These are phyloP conservation scores for Corythornis vintsioides DNA, from an alignment of 2,113 vertebrate genomes.

Conservation along the genomic window DNA sequence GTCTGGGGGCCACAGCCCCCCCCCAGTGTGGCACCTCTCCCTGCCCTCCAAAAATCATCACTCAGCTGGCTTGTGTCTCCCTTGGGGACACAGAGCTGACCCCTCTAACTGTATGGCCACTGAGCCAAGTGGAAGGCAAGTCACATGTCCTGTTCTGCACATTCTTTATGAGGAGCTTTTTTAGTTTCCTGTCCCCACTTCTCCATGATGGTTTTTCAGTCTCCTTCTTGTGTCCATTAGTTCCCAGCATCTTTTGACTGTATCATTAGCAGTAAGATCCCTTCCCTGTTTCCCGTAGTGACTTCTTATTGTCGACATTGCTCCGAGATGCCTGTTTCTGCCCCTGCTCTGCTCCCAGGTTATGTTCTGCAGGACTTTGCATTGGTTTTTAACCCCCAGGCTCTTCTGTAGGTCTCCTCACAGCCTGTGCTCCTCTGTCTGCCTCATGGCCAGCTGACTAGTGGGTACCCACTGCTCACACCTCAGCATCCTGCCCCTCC, in stretches of 20 bases:
- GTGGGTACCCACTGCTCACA: background rate
- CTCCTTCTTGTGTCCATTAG: background rate
- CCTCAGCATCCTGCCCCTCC: background rate
- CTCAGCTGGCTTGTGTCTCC: background rate
- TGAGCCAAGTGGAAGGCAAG: background rate
- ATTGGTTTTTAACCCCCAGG: background rate
- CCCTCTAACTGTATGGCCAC: background rate
- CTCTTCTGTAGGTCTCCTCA: background rate
- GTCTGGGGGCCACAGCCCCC: background rate
- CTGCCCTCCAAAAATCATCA: background rate
- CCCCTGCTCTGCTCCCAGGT: background rate
- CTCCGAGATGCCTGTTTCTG: background rate
- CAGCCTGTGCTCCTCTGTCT: background rate
- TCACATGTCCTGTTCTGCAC: accelerated
- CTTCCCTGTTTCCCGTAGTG: background rate
- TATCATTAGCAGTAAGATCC: background rate
- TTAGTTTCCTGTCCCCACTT: background rate
- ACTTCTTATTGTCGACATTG: background rate
- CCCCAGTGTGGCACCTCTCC: accelerated
- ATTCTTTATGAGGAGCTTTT: background rate
- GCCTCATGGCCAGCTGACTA: background rate
- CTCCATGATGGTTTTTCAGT: background rate
- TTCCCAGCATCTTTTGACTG: background rate
- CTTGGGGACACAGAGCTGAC: background rate
- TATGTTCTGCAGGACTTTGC: background rate